Evolutionary conservation across 2,888 invertebrate species (phyloP).

Genomic region (Phaonia tiefii): DNA sequence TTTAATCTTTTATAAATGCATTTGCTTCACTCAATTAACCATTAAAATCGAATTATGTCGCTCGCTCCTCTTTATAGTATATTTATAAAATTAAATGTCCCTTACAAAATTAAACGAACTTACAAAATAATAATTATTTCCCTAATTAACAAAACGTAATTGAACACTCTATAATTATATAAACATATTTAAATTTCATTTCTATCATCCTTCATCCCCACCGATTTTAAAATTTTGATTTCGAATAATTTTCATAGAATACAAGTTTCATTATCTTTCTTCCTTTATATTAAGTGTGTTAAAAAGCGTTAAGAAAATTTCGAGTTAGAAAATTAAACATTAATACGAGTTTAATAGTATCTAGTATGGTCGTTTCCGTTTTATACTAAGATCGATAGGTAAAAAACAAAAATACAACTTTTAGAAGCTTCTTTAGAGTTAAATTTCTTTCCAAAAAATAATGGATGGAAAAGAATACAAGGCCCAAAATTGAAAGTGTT

Average conservation of each 20-base stretch:
- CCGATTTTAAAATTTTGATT: slow-evolving; percentile 41
- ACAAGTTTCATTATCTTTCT: neutral
- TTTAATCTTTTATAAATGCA: no score
- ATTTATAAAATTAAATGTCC: no score
- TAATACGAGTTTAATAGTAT: neutral
- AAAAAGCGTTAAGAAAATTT: slow-evolving; percentile 53
- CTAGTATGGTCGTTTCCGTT: slow-evolving; percentile 38
- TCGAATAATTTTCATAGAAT: slow-evolving; percentile 2
- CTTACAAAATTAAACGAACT: no score
- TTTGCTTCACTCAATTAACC: no score
- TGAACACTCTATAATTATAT: no score
- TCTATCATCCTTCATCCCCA: neutral
- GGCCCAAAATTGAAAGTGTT: slow-evolving; percentile 27
- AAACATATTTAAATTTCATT: neutral
- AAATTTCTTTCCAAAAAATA: neutral
- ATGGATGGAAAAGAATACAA: neutral
- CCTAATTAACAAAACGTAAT: no score
- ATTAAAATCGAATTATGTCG: no score
- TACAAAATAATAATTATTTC: no score
- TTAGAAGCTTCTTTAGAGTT: slow-evolving; percentile 62
- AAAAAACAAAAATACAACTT: slow-evolving; percentile 48
- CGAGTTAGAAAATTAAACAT: slow-evolving; percentile 48
- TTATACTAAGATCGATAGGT: slow-evolving; percentile 19
- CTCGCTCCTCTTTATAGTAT: no score
- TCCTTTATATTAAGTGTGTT: neutral